Evolutionary conservation across 1,140 invertebrate genomes (phyloP), one percentile per base, ranked within the genome.

Genomic region (Holcopasites calliopsidis): DNA sequence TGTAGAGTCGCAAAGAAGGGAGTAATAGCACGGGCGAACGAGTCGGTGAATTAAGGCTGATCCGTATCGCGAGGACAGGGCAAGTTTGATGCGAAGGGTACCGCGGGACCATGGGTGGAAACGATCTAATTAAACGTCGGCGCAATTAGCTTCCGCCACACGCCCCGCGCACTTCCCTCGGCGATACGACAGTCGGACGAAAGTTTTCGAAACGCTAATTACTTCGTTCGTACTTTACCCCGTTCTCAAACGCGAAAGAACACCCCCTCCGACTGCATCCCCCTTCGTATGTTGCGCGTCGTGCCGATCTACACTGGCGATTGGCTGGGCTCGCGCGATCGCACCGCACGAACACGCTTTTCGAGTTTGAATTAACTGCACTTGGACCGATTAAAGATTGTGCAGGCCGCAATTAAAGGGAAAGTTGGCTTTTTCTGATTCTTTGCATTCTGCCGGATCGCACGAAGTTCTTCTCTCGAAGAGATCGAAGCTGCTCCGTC

Each of bases 21-120:
- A 70, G 80, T n/a, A n/a, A n/a, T n/a, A n/a, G 62, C 64, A 23
- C 42, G 42, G 18, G 42, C 42, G 11, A 16, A 16, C 13, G 66
- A 55, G 61, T 11, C 75, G 65, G 49, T 64, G 80, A 83, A 83
- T 83, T 83, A 83, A 83, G 71, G 80, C 71, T 69, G 80, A 83
- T 83, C 58, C 66, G 58, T 83, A 83, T 83, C 82, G 74, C 55
- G 60, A 83, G 81, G 78, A 78, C 65, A 78, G 60, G 52, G 52
- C 65, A 81, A 79, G 69, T 83, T 83, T 70, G 64, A 66, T 74
- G 69, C 76, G 80, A 69, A 77, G 79, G 79, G 73, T 69, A 81
- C 42, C 60, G 40, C 66, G 60, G 52, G 47, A 57, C 64, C 31
- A 38, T 31, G 68, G 64, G 50, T 60, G 79, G 55, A 47, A 78